A percentile compares a stretch with the other conserved stretches of the same genome.
phyloP scores from a whole-genome alignment of 2,888 invertebrate genomes.

The Sycophila texana region DNA sequence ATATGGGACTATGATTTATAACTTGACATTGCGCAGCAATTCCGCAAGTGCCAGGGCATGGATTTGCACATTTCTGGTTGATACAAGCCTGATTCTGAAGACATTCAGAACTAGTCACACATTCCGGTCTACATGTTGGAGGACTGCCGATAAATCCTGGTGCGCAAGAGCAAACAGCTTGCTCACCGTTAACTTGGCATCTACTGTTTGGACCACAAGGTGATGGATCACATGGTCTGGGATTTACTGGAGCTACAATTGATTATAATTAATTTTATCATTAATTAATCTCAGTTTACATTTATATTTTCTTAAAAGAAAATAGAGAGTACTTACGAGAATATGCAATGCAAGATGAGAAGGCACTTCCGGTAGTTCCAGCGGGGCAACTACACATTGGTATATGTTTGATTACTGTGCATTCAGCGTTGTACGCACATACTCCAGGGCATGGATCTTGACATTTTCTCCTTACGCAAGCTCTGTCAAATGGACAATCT shows the following conservation, averaged over 20 bases:
- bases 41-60: slow-evolving; percentile 78
- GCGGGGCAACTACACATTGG: slow-evolving; percentile 80
- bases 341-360: slow-evolving; percentile 75
- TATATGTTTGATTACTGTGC: slow-evolving; percentile 82
- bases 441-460: slow-evolving; percentile 78
- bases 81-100: slow-evolving; percentile 77
- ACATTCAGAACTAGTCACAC: slow-evolving; percentile 78
- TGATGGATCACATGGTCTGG: slow-evolving; percentile 74
- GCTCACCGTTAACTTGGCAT: slow-evolving; percentile 75
- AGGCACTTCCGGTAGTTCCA: slow-evolving; percentile 83
- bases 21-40: slow-evolving; percentile 77
- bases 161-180: slow-evolving; percentile 79
- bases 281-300: not conserved
- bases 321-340: slow-evolving; percentile 28
- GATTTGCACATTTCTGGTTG: slow-evolving; percentile 78
- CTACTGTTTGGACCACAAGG: slow-evolving; percentile 76
- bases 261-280: not conserved
- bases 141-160: slow-evolving; percentile 83
- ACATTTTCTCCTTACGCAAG: slow-evolving; percentile 79
- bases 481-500: slow-evolving; percentile 77
- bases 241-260: slow-evolving; percentile 27
- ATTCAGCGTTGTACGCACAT: slow-evolving; percentile 80
- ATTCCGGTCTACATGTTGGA: slow-evolving; percentile 80
- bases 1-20: slow-evolving; percentile 79
- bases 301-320: not conserved